Evolutionary conservation across 2,797 vertebrate species (phyloP), one percentile per base, ranked within the genome.

Genomic region (Smutsia gigantea): DNA sequence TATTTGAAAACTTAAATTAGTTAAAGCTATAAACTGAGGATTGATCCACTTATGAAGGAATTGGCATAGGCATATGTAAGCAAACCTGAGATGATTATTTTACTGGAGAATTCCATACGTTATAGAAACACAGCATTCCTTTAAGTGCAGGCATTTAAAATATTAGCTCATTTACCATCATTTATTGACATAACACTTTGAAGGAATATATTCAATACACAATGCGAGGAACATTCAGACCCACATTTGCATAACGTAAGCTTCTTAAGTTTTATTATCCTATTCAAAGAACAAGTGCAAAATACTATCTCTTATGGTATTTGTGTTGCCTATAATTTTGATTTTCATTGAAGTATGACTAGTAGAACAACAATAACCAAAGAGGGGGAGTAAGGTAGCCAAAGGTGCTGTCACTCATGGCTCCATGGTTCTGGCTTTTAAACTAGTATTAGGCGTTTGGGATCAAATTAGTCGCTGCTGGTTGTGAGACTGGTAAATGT

Each of bases 291-390:
- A 49, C 21, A 87, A 97, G 14, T 31, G 15, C 21, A 82, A 96
- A 71, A 77, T 71, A 85, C n/a, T 90, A 59, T 66, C 51, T 90
- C 37, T 75, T 66, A 27, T 61, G 34, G 21, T 88, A 78, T 89
- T 88, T 69, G 23, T 69, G 64, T 85, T 92, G 27, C 55, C 34
- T 77, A 68, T 61, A 81, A 68, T 81, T 93, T 79, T 63, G 42
- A 61, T 82, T 91, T 94, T 82, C 63, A 94, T 77, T 68, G 55
- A 94, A 93, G 85, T 95, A 39, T 88, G 81, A 84, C 69, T 83
- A 59, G 64, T 39, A 6, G 29, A 84, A 94, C 57, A 68, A 57
- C 53, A 86, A 51, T 66, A 61, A 79, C 29, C 14, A 29, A 92
- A 93, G 51, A 87, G 49, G 55, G 55, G 64, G 90, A 63, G 75